Evolutionary conservation across 2,113 vertebrate species (phyloP).

Genomic region (Gymnarchus niloticus): DNA sequence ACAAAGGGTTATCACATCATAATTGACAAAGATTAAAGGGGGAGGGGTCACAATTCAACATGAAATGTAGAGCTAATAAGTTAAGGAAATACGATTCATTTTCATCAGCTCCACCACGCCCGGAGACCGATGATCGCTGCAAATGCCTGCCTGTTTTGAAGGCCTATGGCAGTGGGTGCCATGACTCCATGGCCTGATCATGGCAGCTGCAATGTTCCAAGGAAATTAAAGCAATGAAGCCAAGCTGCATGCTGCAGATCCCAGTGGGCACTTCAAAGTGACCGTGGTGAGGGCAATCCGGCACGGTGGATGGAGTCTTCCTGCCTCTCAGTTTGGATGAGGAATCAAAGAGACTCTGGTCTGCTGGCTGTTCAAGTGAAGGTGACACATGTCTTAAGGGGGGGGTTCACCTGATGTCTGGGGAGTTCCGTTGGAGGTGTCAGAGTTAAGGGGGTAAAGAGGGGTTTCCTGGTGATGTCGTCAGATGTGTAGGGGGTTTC

Average conservation of each 20-base stretch:
- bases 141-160: conserved; percentile 10
- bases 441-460: neutral
- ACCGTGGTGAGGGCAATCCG: conserved; percentile 45
- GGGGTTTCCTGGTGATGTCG: neutral
- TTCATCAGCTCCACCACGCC: neutral
- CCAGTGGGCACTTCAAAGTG: conserved; percentile 58
- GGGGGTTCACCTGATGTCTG: neutral
- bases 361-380: neutral
- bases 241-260: conserved; percentile 42
- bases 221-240: conserved; percentile 43
- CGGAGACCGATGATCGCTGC: too few species aligned
- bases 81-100: neutral
- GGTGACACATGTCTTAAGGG: neutral
- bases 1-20: neutral
- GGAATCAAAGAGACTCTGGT: neutral
- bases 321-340: conserved; percentile 37
- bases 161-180: conserved; percentile 3
- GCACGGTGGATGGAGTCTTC: conserved; percentile 59
- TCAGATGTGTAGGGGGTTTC: neutral
- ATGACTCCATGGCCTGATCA: neutral
- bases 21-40: neutral
- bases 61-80: neutral
- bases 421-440: neutral
- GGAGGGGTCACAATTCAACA: neutral
- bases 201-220: neutral